Conservation (phyloP, 2,797 vertebrate species). For the Micropoecilia bifurca region DNA sequence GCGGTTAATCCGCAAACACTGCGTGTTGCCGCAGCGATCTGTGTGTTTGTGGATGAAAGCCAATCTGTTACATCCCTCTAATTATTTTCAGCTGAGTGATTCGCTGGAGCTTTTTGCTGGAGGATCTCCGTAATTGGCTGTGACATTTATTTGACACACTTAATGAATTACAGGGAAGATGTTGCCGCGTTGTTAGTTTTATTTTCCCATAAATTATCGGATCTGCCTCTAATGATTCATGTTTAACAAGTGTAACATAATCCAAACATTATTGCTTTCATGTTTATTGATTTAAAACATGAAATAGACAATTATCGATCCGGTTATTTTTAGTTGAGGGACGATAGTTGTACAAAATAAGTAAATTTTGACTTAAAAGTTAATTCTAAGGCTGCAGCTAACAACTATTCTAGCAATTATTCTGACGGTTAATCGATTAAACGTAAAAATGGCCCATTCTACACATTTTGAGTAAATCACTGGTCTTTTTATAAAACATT, state of each 20-base stretch:
- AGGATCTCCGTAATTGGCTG: background rate
- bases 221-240: background rate
- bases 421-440: background rate
- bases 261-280: background rate
- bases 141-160: conserved; percentile 3
- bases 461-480: background rate
- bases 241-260: background rate
- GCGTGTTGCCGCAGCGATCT: background rate
- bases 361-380: background rate
- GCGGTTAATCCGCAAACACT: conserved; percentile 26
- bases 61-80: background rate
- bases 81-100: background rate
- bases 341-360: background rate
- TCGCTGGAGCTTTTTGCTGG: background rate
- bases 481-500: background rate
- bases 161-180: background rate
- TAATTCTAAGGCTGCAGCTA: background rate
- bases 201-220: background rate
- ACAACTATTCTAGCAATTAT: background rate
- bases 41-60: background rate
- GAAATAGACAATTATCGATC: background rate
- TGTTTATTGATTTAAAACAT: background rate
- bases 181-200: background rate
- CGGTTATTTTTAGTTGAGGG: background rate
- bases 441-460: background rate